phyloP scores from a whole-genome alignment of 2,113 vertebrate genomes.

The Mormyrus iriodes region DNA sequence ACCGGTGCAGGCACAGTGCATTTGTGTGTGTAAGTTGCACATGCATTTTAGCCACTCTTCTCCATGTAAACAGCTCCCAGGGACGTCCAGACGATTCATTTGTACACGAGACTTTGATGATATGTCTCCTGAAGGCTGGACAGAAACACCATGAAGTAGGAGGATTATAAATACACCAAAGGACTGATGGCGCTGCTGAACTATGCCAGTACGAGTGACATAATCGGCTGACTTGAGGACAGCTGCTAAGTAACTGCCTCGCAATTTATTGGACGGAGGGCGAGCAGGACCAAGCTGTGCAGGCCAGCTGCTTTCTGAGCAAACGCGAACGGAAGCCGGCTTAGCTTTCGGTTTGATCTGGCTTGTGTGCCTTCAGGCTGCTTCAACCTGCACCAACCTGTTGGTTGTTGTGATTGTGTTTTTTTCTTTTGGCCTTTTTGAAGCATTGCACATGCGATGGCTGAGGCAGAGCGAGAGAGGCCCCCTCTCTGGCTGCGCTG shows the following conservation, averaged over 20 bases:
- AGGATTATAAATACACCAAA: neutral
- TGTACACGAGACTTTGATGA: neutral
- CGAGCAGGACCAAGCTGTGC: neutral
- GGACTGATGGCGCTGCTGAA: neutral
- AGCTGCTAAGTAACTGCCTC: neutral
- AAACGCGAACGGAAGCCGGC: neutral
- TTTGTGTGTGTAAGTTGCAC: neutral
- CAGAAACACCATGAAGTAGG: neutral
- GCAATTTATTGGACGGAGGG: neutral
- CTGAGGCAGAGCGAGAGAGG: neutral
- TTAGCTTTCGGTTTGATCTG: neutral
- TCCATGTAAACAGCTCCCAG: neutral
- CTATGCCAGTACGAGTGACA: neutral
- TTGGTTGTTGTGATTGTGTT: neutral
- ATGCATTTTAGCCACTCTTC: neutral
- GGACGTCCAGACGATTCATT: neutral
- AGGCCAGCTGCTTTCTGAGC: neutral
- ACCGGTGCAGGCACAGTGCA: neutral
- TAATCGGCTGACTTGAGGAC: neutral
- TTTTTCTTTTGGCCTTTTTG: neutral
- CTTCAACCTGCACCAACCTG: neutral
- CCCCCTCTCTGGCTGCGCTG: neutral
- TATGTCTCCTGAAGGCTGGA: neutral
- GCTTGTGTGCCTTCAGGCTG: neutral
- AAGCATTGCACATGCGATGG: slow-evolving; percentile 6